Evolutionary conservation across 2,113 vertebrate species (phyloP).

Genomic region (Rhinolophus sinicus): DNA sequence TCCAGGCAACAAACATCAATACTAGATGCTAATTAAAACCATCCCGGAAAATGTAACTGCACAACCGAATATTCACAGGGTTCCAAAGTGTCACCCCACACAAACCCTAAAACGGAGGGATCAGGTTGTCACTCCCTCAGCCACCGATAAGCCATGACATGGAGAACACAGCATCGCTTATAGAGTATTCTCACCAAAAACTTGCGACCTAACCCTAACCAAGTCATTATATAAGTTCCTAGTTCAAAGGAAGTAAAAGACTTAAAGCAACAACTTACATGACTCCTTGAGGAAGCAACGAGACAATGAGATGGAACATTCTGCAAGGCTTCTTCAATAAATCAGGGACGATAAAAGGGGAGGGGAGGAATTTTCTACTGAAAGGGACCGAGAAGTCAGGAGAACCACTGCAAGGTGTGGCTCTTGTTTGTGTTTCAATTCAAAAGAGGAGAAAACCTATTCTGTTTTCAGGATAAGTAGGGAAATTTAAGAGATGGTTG

Average conservation of each 20-base stretch:
- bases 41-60: background rate
- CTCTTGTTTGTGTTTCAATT: background rate
- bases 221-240: background rate
- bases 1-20: background rate
- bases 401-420: no score
- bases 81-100: background rate
- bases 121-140: no score
- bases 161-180: accelerated
- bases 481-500: background rate
- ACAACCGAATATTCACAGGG: background rate
- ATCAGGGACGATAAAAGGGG: background rate
- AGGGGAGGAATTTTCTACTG: background rate
- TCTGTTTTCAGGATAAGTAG: background rate
- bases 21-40: background rate
- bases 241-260: background rate
- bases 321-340: background rate
- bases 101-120: background rate
- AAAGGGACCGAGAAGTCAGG: background rate
- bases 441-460: background rate
- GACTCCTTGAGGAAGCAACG: background rate
- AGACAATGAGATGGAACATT: background rate
- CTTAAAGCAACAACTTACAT: background rate
- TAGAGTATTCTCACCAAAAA: background rate
- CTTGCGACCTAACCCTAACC: background rate
- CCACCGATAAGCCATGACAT: accelerated